Conservation (phyloP, 2,797 vertebrate genomes). For the Dendrocincla fuliginosa region DNA sequence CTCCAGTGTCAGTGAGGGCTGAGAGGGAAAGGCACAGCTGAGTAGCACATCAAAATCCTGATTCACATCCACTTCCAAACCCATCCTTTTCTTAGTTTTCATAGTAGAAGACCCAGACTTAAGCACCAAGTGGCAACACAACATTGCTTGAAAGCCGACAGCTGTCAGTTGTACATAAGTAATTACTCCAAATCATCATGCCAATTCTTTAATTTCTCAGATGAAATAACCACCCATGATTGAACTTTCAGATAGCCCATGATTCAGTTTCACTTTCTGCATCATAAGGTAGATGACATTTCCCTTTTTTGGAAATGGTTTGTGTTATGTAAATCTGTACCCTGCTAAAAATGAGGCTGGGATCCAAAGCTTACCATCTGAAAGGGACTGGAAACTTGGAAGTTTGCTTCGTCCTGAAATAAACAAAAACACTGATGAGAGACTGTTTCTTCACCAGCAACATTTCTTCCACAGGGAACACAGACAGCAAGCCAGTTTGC, state of each 20-base stretch:
- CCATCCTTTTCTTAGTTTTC: background rate
- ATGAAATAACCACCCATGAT: background rate
- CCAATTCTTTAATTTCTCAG: background rate
- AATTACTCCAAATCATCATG: background rate
- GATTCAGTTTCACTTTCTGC: background rate
- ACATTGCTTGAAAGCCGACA: background rate
- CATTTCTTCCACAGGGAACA: background rate
- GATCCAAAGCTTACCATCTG: slow-evolving; percentile 80
- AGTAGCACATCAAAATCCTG: background rate
- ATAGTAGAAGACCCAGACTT: background rate
- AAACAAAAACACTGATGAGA: slow-evolving; percentile 12
- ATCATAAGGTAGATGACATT: background rate
- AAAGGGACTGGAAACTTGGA: slow-evolving; percentile 84
- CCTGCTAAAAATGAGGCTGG: background rate
- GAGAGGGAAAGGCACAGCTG: background rate
- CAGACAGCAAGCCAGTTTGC: background rate
- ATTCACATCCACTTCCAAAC: background rate
- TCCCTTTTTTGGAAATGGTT: background rate
- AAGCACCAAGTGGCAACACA: background rate
- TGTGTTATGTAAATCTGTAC: background rate
- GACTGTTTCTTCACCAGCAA: background rate
- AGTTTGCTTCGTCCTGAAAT: slow-evolving; percentile 83
- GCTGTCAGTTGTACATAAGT: background rate
- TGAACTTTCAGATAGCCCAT: background rate
- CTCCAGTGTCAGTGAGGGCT: slow-evolving; percentile 82